Conservation (phyloP, 1,140 invertebrate species). For the Vollenhovia emeryi region DNA sequence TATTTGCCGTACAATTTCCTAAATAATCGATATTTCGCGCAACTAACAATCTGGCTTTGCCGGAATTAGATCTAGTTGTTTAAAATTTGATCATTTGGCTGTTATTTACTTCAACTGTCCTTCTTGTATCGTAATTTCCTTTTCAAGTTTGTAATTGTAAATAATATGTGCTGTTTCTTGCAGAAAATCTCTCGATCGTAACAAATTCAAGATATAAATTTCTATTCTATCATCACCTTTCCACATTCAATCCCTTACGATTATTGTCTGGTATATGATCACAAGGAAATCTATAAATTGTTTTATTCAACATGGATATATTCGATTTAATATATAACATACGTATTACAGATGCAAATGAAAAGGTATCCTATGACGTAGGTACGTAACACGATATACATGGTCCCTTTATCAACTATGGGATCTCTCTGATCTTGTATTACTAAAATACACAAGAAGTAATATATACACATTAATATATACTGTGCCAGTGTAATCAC, state of each 20-base stretch:
- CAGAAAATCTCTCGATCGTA: background rate
- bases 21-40: background rate
- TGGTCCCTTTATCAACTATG: constrained; percentile 68
- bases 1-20: background rate
- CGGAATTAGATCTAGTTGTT: background rate
- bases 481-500: constrained; percentile 30
- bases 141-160: background rate
- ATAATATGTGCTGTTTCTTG: background rate
- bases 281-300: background rate
- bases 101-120: background rate
- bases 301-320: constrained; percentile 50
- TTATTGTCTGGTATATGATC: too few relatives aligned
- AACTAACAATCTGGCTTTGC: background rate
- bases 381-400: constrained; percentile 52
- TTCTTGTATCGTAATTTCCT: background rate
- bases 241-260: background rate
- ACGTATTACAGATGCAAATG: constrained; percentile 34
- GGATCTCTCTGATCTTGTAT: constrained; percentile 29
- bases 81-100: background rate
- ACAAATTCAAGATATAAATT: background rate
- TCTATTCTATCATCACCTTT: background rate
- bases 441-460: constrained; percentile 35
- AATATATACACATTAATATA: constrained; percentile 13
- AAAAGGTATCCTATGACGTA: constrained; percentile 43
- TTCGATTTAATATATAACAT: constrained; percentile 51